phyloP scores from a whole-genome alignment of 2,888 invertebrate genomes.

The Nomada fucata region DNA sequence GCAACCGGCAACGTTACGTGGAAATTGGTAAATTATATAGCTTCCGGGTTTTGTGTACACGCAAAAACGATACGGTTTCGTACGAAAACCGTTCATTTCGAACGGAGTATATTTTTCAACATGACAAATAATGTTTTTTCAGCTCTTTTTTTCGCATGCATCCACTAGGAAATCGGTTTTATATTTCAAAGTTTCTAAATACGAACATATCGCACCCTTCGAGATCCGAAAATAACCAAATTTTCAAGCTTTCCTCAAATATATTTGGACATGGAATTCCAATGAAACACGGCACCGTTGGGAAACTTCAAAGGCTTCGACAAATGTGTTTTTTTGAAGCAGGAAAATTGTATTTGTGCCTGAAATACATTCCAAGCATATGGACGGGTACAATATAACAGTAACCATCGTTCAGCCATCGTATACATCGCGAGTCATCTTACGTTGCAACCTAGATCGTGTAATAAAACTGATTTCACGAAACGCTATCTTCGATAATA shows the following conservation, averaged over 20 bases:
- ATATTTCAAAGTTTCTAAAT: slow-evolving; percentile 18
- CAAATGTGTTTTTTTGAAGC: too few relatives aligned
- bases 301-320: too few relatives aligned
- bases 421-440: background rate
- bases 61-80: slow-evolving; percentile 6
- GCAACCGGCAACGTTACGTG: slow-evolving; percentile 6
- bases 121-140: slow-evolving; percentile 48
- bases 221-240: slow-evolving; percentile 7
- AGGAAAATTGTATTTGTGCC: too few relatives aligned
- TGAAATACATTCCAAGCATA: background rate
- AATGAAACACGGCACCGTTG: too few relatives aligned
- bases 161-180: background rate
- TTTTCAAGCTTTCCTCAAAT: background rate
- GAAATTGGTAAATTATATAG: slow-evolving; percentile 32
- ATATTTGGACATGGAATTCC: background rate
- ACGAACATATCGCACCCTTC: background rate
- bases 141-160: slow-evolving; percentile 20
- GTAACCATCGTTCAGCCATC: background rate
- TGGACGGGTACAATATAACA: background rate
- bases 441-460: too few relatives aligned
- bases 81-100: slow-evolving; percentile 19
- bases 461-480: slow-evolving; percentile 18
- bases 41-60: slow-evolving; percentile 16
- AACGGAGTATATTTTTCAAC: slow-evolving; percentile 28
- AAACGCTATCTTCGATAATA: background rate